Percentiles rank a stretch among this genome's conserved stretches.
phyloP scores from a whole-genome alignment of 2,888 invertebrate genomes.

The Pheosia tremula region DNA sequence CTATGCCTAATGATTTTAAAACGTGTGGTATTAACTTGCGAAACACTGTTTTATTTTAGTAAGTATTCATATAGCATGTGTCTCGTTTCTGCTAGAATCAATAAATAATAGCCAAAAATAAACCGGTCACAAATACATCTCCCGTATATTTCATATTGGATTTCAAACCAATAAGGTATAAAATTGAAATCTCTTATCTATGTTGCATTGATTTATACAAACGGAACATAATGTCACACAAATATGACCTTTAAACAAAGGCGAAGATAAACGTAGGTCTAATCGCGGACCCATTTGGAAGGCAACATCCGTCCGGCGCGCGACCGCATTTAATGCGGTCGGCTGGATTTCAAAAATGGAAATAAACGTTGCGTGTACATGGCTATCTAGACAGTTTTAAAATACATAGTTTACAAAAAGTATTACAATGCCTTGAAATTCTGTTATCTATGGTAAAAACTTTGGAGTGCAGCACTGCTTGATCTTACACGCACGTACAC shows the following conservation, averaged over 20 bases:
- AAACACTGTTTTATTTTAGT: too few relatives aligned
- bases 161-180: too few relatives aligned
- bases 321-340: constrained; percentile 37
- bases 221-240: background rate
- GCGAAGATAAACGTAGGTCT: constrained; percentile 32
- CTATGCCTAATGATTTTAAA: too few relatives aligned
- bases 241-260: constrained; percentile 11
- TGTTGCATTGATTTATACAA: background rate
- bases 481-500: too few relatives aligned
- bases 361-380: constrained; percentile 25
- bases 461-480: too few relatives aligned
- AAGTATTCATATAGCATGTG: too few relatives aligned
- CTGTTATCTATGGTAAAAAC: background rate
- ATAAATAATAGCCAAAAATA: too few relatives aligned
- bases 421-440: background rate
- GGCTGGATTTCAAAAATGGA: constrained; percentile 48
- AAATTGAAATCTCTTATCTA: background rate
- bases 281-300: constrained; percentile 45
- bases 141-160: too few relatives aligned
- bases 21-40: too few relatives aligned
- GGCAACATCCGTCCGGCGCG: constrained; percentile 37
- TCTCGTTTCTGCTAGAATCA: too few relatives aligned
- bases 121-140: too few relatives aligned
- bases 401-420: constrained; percentile 3
- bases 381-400: constrained; percentile 15